Base-by-base conservation (phyloP, 1,140 invertebrate genomes). In the Drosophila willistoni region DNA sequence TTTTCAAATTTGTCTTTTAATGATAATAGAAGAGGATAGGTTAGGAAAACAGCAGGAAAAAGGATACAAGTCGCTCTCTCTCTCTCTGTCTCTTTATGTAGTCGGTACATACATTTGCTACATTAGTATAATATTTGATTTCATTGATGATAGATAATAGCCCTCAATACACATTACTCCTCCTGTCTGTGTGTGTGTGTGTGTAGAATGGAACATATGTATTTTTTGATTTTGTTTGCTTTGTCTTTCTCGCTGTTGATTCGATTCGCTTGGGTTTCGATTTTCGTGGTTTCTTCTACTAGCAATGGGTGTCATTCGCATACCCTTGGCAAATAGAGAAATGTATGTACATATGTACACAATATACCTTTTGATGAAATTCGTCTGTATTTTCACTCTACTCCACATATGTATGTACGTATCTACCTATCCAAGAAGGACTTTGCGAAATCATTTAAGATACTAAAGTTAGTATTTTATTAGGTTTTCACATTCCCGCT, bases 191-290 rank as follows among this genome's bases (percentile, higher is more conserved):
- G 5, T 63, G 61, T 41, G 19, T 44, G 60, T 39, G 7, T 44
- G 39, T 19, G 7, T 51, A 51, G n/a, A 6, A 22, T 51, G 17
- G 19, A 22, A 51, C 44, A 51, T 25, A 25, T 63, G 41, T 41
- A 25, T n/a, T 9, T 42, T 29, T 3, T 63, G 61, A 13, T 44
- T 60, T 25, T 51, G 33, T 68, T 62, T 77, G 68, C 59, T 70
- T 66, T 74, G 70, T 63, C 63, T 74, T 57, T 77, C 71, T 71
- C 10, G 33, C 10, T 64, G 25, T 42, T 73, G 70, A 57, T 81
- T 63, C 68, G 39, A 77, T 77, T 67, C 44, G 51, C 39, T 79
- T 70, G 62, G 64, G 59, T 78, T 70, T 73, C 74, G 67, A 65
- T 79, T 62, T 68, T 76, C 42, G 60, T 51, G 36, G 25, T 55